A percentile compares a stretch with the other conserved stretches of the same genome.
Evolutionary conservation across 2,797 vertebrate species (phyloP).

Genomic region (Potorous gilbertii): DNA sequence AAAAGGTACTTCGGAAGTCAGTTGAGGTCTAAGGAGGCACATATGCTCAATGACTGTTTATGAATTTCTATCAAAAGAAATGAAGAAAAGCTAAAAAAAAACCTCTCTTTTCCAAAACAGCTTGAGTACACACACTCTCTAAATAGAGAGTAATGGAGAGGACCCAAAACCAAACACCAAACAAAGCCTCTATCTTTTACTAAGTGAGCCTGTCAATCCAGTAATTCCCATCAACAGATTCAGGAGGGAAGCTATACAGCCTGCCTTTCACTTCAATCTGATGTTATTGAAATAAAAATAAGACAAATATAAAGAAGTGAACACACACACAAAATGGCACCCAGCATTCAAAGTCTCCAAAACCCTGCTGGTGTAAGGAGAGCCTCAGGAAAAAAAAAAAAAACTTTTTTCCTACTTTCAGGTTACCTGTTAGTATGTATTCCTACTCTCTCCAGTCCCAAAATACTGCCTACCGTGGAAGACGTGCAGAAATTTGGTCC

Average conservation of each 20-base stretch:
- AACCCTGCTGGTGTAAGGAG: background rate
- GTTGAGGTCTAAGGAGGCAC: background rate
- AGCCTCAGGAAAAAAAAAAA: background rate
- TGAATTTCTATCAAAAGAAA: slow-evolving; percentile 22
- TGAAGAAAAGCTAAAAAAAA: slow-evolving; percentile 43
- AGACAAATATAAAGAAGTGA: background rate
- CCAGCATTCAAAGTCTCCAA: background rate
- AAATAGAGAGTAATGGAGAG: rapidly evolving
- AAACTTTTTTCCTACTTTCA: slow-evolving; percentile 6
- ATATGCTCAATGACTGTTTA: slow-evolving; percentile 1
- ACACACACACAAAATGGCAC: background rate
- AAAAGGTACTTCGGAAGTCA: background rate
- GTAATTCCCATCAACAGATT: slow-evolving; percentile 12
- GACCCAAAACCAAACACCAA: slow-evolving; percentile 31
- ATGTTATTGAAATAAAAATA: background rate
- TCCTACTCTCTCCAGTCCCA: background rate
- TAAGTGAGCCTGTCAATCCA: slow-evolving; percentile 33
- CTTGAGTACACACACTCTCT: background rate
- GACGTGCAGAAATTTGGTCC: background rate
- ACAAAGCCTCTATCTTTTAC: slow-evolving; percentile 43
- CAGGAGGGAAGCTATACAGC: background rate
- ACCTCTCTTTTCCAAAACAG: slow-evolving; percentile 28
- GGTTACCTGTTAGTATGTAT: background rate
- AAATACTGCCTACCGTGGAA: background rate
- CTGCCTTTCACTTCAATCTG: background rate